These are phyloP conservation scores for Rosalia funebris DNA, from an alignment of 2,888 invertebrate species.

Conservation along the genomic window DNA sequence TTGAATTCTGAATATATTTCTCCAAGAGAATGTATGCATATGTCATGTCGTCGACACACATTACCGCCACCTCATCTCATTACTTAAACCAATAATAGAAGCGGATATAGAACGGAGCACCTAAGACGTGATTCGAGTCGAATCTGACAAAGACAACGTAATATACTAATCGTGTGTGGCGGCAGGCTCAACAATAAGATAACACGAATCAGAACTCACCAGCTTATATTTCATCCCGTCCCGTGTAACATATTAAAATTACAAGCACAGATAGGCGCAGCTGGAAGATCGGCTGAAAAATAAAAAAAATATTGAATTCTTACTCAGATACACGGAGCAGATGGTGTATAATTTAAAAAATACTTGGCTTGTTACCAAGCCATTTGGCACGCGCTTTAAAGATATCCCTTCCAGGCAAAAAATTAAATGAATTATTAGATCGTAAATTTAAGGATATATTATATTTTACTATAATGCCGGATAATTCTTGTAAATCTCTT, in stretches of 20 bases:
- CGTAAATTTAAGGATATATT: constrained; percentile 1
- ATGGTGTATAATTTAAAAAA: constrained; percentile 13
- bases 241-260: constrained; percentile 8
- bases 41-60: neutral
- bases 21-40: neutral
- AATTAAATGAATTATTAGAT: constrained; percentile 16
- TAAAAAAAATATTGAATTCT: constrained; percentile 6
- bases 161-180: neutral
- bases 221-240: constrained; percentile 1
- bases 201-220: neutral
- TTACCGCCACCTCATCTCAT: neutral
- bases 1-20: neutral
- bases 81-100: neutral
- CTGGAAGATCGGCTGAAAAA: neutral
- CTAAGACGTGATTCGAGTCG: neutral
- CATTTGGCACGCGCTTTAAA: constrained; percentile 9
- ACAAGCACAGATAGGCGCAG: constrained; percentile 9
- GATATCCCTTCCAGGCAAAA: constrained; percentile 17
- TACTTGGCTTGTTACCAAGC: constrained; percentile 15
- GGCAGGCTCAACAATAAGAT: neutral
- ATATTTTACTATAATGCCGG: constrained; percentile 1
- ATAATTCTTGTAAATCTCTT: constrained; percentile 2
- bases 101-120: neutral
- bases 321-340: constrained; percentile 7
- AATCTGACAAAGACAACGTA: neutral